A percentile compares a stretch with the other conserved stretches of the same genome.
Evolutionary conservation across 2,113 vertebrate species (phyloP).

Genomic region (Sigmodon hispidus): DNA sequence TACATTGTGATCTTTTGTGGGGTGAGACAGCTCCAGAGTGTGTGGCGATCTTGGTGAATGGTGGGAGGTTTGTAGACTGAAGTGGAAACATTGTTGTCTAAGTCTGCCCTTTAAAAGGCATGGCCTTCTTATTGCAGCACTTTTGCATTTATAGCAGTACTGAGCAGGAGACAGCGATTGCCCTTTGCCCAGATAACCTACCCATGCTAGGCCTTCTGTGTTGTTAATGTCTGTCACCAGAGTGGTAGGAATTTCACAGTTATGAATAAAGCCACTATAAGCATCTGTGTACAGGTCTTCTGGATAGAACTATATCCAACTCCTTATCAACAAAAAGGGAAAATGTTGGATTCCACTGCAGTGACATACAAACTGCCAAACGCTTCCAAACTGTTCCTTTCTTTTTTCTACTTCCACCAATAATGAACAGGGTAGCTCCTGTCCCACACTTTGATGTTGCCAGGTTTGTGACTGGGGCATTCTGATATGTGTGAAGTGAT

Average conservation of each 20-base stretch:
- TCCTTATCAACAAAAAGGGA: neutral
- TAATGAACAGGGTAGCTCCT: neutral
- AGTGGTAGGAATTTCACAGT: neutral
- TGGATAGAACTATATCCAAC: neutral
- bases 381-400: neutral
- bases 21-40: neutral
- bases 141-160: neutral
- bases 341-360: neutral
- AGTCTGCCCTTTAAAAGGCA: neutral
- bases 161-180: neutral
- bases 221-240: neutral
- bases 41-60: neutral
- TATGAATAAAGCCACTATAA: neutral
- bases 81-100: neutral
- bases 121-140: neutral
- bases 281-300: neutral
- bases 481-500: neutral
- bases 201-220: rapidly evolving
- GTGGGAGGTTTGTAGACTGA: neutral
- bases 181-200: too few species aligned
- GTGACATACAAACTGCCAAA: too few species aligned
- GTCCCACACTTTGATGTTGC: neutral
- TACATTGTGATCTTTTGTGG: neutral
- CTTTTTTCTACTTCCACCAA: neutral
- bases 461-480: neutral